Conservation (phyloP, 2,113 vertebrate genomes). For the Philantomba maxwellii region DNA sequence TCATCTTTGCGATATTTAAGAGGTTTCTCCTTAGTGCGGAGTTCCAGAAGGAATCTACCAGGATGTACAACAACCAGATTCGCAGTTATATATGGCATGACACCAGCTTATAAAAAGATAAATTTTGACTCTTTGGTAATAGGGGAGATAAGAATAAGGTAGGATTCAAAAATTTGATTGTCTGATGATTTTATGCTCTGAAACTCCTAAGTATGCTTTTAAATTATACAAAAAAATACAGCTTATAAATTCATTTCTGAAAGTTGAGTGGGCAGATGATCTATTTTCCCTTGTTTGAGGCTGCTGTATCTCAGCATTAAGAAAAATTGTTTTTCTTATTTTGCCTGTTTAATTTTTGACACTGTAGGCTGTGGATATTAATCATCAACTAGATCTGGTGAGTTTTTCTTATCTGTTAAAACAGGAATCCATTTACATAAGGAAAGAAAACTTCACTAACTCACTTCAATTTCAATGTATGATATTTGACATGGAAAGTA, state of each 20-base stretch:
- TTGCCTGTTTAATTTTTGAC: background rate
- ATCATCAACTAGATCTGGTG: background rate
- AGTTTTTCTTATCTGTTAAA: background rate
- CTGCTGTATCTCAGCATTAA: background rate
- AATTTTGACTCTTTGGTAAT: background rate
- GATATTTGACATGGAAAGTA: background rate
- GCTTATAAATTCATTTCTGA: background rate
- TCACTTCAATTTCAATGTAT: background rate
- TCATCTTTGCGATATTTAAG: background rate
- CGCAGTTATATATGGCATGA: background rate
- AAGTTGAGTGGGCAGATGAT: background rate
- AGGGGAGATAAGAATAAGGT: background rate
- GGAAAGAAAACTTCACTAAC: background rate
- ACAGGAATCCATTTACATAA: background rate
- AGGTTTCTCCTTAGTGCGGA: background rate
- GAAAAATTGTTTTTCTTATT: background rate
- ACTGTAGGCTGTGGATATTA: background rate
- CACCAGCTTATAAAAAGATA: background rate
- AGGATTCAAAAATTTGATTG: background rate
- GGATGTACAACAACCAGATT: background rate
- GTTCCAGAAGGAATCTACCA: background rate
- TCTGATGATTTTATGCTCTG: background rate
- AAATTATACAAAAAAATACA: background rate
- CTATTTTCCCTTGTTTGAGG: background rate
- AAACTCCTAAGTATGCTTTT: background rate